These are phyloP conservation scores for Psylliodes chrysocephalus DNA, from an alignment of 2,888 invertebrate genomes.

Conservation along the genomic window DNA sequence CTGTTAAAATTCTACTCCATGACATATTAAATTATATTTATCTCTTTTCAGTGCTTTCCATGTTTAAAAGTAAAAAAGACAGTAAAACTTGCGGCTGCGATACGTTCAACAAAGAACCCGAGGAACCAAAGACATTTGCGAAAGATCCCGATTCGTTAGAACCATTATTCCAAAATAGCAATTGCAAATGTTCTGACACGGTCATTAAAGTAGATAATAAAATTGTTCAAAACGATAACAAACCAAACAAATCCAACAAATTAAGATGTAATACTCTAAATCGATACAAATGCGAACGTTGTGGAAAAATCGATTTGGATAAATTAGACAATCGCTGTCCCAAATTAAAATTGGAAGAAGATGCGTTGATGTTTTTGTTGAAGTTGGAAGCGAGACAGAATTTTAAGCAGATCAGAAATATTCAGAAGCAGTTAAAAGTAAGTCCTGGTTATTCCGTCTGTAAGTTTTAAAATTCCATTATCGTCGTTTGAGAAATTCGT, in stretches of 20 bases:
- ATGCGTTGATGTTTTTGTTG: slow-evolving; percentile 34
- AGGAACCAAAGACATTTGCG: no score
- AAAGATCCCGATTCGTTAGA: no score
- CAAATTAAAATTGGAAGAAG: slow-evolving; percentile 21
- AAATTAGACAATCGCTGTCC: background rate
- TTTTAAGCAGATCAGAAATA: slow-evolving; percentile 38
- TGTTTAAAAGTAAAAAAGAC: background rate
- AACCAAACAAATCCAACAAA: background rate
- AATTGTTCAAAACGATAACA: no score
- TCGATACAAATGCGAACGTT: background rate
- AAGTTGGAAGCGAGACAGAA: slow-evolving; percentile 43
- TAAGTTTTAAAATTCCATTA: no score
- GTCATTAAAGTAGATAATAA: no score
- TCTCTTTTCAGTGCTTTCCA: background rate
- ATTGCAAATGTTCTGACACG: slow-evolving; percentile 12
- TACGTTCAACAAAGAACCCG: no score
- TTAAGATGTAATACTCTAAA: background rate
- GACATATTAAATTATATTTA: no score
- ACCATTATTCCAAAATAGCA: slow-evolving; percentile 4
- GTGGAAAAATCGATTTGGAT: slow-evolving; percentile 8
- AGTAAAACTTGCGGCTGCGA: background rate
- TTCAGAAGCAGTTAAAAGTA: slow-evolving; percentile 37
- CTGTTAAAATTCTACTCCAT: no score
- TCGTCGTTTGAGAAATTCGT: no score
- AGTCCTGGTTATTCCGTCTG: no score